Percentiles rank a stretch among this genome's conserved stretches.
phyloP scores from a whole-genome alignment of 2,797 vertebrate species.

The Etheostoma perlongum region DNA sequence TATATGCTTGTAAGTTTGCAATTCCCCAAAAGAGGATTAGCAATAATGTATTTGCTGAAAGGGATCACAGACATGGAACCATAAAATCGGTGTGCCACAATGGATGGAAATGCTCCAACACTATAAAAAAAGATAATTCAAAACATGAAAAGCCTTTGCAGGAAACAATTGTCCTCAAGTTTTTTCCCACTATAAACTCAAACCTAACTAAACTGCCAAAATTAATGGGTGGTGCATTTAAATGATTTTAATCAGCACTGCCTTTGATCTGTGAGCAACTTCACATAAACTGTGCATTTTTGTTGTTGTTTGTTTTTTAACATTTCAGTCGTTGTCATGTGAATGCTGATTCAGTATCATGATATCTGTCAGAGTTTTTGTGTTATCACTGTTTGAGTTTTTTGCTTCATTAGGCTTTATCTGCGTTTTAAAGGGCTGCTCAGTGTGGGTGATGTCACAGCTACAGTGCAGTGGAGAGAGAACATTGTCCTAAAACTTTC shows the following conservation, averaged over 20 bases:
- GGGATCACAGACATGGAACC: slow-evolving; percentile 28
- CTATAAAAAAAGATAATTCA: slow-evolving; percentile 49
- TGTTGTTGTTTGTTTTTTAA: slow-evolving; percentile 10
- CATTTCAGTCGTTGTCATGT: slow-evolving; percentile 19
- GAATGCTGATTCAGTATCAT: no score
- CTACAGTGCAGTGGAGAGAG: no score
- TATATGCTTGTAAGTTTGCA: slow-evolving; percentile 27
- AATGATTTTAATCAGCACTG: slow-evolving; percentile 41
- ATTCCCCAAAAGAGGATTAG: slow-evolving; percentile 15
- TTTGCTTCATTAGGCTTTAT: no score
- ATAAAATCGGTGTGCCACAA: slow-evolving; percentile 49
- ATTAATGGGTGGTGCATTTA: slow-evolving; percentile 32
- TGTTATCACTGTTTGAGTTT: no score
- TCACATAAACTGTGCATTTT: slow-evolving; percentile 22
- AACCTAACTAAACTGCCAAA: slow-evolving; percentile 38
- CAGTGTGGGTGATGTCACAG: no score
- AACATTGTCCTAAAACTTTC: no score
- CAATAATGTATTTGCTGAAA: slow-evolving; percentile 28
- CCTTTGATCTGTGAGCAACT: slow-evolving; percentile 48
- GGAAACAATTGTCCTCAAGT: slow-evolving; percentile 46
- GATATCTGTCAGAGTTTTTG: no score
- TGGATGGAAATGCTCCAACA: slow-evolving; percentile 44
- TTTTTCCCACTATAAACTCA: slow-evolving; percentile 41
- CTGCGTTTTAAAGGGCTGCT: no score
- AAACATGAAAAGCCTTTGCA: slow-evolving; percentile 45